phyloP scores from a whole-genome alignment of 2,888 invertebrate genomes.

The Sphaerophoria rueppellii region DNA sequence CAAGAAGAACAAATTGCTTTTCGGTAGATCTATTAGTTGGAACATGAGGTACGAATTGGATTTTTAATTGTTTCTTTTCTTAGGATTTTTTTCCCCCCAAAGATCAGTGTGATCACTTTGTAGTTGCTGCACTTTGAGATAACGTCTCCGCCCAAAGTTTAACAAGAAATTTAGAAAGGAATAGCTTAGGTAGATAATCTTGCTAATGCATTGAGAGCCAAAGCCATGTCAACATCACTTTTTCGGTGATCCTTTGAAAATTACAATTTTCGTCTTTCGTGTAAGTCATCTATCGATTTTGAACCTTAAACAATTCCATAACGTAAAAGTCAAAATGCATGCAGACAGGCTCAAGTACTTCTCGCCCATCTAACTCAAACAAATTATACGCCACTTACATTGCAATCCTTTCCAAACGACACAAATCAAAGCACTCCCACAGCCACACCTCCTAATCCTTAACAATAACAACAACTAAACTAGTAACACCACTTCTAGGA shows the following conservation, averaged over 20 bases:
- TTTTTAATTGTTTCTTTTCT: slow-evolving; percentile 66
- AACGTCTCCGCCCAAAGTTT: too few relatives aligned
- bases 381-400: slow-evolving; percentile 69
- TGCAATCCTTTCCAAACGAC: slow-evolving; percentile 20
- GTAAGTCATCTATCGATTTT: too few relatives aligned
- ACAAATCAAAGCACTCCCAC: slow-evolving; percentile 6
- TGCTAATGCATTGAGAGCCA: too few relatives aligned
- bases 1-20: slow-evolving; percentile 68
- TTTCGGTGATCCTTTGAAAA: too few relatives aligned
- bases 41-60: slow-evolving; percentile 56
- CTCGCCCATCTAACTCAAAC: slow-evolving; percentile 5
- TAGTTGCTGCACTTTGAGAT: too few relatives aligned
- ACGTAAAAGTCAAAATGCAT: neutral
- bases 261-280: too few relatives aligned
- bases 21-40: slow-evolving; percentile 69
- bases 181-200: too few relatives aligned
- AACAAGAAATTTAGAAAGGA: too few relatives aligned
- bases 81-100: too few relatives aligned
- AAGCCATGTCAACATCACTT: too few relatives aligned
- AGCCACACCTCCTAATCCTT: neutral
- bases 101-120: too few relatives aligned
- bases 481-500: slow-evolving; percentile 19
- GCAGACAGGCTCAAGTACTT: slow-evolving; percentile 16
- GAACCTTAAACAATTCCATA: too few relatives aligned
- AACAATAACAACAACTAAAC: slow-evolving; percentile 1